Evolutionary conservation across 1,140 invertebrate species (phyloP), one percentile per base, ranked within the genome.

Genomic region (Stegodyphus mimosarum): DNA sequence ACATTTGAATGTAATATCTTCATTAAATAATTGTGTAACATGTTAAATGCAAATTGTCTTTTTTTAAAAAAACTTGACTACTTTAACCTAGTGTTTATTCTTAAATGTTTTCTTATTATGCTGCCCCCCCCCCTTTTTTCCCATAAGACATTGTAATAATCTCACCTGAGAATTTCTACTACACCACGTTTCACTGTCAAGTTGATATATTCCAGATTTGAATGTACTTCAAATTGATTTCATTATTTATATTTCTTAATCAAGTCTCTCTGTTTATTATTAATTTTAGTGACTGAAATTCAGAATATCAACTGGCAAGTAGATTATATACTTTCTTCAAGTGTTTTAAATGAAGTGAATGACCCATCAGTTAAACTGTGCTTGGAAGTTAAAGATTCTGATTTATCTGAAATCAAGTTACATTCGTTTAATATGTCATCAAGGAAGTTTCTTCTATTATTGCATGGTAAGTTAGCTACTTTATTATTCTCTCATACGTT

Each of bases 391-490:
- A 70, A 48, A 69, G 71, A 80, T 48, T 73, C 52, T 55, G 9
- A 55, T 4, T 49, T 10, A 10, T 51, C 52, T n/a, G 17, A 53
- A 7, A 48, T 33, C 17, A 70, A 49, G 73, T n/a, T 75, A 17
- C 49, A 81, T 49, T 66, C 77, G 6, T 53, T 86, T 17, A 60
- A 78, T 18, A 55, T 86, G 70, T 86, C 85, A 11, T 5, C 70
- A 2, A 64, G 18, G 6, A 86, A 81, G 60, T 86, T 86, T 52
- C 51, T 66, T 13, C 9, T 80, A 6, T 53, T 86, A 49, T 75
- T 86, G n/a, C 85, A 86, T 76, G 85, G 81, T 84, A 76, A 76
- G 81, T 55, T 70, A 55, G 13, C 53, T 55, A 60, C 5, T 60
- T 60, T 33, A 33, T 33, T 1, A 1, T 33, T 33, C 33, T 33